A percentile compares a stretch with the other conserved stretches of the same genome.
Conservation (phyloP, 2,797 vertebrate species). For the Lycodopsis pacificus region DNA sequence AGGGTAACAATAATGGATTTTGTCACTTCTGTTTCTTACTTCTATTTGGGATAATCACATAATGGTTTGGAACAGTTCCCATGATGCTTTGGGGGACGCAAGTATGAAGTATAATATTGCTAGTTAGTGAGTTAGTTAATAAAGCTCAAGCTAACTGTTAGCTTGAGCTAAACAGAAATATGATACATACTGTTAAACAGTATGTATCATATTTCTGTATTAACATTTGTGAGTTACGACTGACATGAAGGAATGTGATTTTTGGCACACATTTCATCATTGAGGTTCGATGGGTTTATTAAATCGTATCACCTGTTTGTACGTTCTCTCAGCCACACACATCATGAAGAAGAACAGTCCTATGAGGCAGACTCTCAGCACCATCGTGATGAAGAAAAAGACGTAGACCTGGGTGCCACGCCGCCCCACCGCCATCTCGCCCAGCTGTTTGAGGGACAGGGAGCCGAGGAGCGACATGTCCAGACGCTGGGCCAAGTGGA, state of each 20-base stretch:
- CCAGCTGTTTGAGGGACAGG: conserved; percentile 83
- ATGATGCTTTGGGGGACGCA: neutral
- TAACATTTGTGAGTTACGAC: neutral
- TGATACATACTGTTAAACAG: no score
- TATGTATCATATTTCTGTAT: neutral
- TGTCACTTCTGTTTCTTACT: neutral
- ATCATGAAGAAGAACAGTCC: conserved; percentile 99
- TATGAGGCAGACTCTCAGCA: conserved; percentile 92
- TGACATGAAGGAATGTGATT: neutral
- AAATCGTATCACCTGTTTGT: conserved; percentile 89
- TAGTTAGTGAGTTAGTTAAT: neutral
- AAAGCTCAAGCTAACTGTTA: neutral
- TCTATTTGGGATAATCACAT: neutral
- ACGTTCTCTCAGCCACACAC: conserved; percentile 98
- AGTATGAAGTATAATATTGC: neutral
- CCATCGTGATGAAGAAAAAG: conserved; percentile 88
- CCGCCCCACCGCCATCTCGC: conserved; percentile 84
- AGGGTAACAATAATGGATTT: neutral
- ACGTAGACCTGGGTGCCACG: conserved; percentile 71
- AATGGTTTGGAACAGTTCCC: neutral
- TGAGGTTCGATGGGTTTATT: neutral
- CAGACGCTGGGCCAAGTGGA: conserved; percentile 88
- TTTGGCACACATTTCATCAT: neutral
- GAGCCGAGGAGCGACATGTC: conserved; percentile 85
- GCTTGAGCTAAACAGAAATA: no score